Evolutionary conservation across 2,797 vertebrate genomes (phyloP), one percentile per base, ranked within the genome.

Genomic region (Microctenopoma steveboyesi): DNA sequence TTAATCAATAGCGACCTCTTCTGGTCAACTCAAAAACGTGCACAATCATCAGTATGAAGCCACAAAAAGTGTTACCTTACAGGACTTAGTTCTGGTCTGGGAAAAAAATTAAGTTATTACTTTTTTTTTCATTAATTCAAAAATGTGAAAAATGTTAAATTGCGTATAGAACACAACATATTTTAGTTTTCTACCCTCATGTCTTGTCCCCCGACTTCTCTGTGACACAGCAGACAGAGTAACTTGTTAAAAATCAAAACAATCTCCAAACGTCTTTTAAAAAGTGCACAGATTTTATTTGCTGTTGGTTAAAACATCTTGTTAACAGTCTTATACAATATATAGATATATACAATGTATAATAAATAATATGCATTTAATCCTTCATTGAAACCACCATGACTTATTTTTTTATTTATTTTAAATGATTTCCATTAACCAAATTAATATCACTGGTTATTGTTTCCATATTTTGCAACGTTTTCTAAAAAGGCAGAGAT

Each of bases 271-370:
- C 28, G 57, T 74, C 7, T 8, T 78, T 72, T 43, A 37, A 42
- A 67, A 55, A 71, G 2, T 54, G 39, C 50, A 52, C 54, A 71
- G 16, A 33, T 22, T 62, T 68, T 61, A 18, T 70, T 79, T 22
- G 50, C 15, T 55, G 43, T 48, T 50, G 42, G 49, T 73, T 74
- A 63, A 43, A 76, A 56, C 33, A 42, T 39, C 1, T 47, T 25
- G 3, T 55, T 46, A 54, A 61, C 7, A 1, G 25, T 59, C 4
- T 18, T 25, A 9, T 16, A 18, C 18, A 18, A 18, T 18, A 18
- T 18, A 18, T 18, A 11, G 28, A 57, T 74, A 61, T 48, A 48
- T 59, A 80, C 52, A 80, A 27, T 39, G 42, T 45, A 73, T 53
- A 76, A 67, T 7, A 18, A 46, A 46, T 46, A 69, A n/a, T 46